A percentile compares a stretch with the other conserved stretches of the same genome.
phyloP scores from a whole-genome alignment of 2,888 invertebrate genomes.

The Acleris emargana region DNA sequence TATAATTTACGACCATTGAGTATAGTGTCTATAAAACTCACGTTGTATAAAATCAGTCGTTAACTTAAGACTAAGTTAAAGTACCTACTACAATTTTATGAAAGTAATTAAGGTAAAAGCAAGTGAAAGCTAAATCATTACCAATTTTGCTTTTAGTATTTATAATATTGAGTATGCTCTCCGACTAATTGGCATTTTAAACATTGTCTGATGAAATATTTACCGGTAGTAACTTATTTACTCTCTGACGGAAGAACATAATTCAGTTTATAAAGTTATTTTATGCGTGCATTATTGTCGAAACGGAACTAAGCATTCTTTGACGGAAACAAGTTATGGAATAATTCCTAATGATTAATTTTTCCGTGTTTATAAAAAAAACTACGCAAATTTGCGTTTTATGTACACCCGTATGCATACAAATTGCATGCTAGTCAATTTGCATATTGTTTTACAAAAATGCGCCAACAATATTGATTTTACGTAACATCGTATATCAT shows the following conservation, averaged over 20 bases:
- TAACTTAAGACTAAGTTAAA: conserved; percentile 1
- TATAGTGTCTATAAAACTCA: not conserved
- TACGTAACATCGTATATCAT: conserved; percentile 6
- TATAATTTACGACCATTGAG: not conserved
- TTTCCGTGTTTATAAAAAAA: conserved; percentile 17
- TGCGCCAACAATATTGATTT: conserved; percentile 3
- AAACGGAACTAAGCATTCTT: not conserved
- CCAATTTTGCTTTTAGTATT: not conserved
- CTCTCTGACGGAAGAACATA: not conserved
- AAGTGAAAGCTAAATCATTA: conserved; percentile 19
- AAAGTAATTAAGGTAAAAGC: conserved; percentile 15
- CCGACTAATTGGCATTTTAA: not conserved
- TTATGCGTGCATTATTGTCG: conserved; percentile 8
- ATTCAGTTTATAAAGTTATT: not conserved
- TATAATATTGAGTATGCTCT: not conserved
- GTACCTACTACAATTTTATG: conserved; percentile 6
- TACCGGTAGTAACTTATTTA: not conserved
- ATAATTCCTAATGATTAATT: conserved; percentile 2
- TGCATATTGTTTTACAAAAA: conserved; percentile 3
- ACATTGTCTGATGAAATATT: not conserved
- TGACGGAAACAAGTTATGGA: conserved; percentile 4
- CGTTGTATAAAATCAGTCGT: not conserved
- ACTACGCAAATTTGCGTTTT: conserved; percentile 11
- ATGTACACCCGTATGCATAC: conserved; percentile 24
- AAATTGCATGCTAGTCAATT: conserved; percentile 8